Conservation (phyloP, 64 coral and sea anemone species). For the Orbicella faveolata region DNA sequence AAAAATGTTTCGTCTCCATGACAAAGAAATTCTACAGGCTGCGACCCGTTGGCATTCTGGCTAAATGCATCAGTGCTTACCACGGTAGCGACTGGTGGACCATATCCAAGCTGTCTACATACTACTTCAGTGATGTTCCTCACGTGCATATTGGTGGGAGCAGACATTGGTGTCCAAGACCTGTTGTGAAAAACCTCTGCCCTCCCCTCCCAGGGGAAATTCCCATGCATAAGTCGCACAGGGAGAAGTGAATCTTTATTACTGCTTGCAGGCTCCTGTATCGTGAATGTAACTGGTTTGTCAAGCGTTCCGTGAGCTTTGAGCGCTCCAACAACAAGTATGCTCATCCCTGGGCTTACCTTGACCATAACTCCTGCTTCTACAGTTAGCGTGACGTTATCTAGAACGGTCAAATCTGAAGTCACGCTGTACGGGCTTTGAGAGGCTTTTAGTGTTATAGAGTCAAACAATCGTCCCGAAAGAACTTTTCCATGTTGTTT, state of each 20-base stretch:
- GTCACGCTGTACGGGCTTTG: constrained; percentile 63
- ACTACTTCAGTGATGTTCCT: constrained; percentile 2
- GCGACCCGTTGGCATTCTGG: neutral
- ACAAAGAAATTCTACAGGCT: constrained; percentile 31
- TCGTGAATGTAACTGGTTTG: constrained; percentile 53
- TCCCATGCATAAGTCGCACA: constrained; percentile 50
- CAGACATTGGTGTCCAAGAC: constrained; percentile 55
- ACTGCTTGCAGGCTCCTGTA: neutral
- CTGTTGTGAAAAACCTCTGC: constrained; percentile 44
- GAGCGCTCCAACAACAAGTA: constrained; percentile 73
- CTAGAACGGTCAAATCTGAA: constrained; percentile 64
- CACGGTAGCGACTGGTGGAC: neutral
- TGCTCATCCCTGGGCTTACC: constrained; percentile 50
- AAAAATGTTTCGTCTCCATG: constrained; percentile 66
- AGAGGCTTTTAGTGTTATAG: constrained; percentile 35
- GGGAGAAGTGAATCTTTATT: neutral
- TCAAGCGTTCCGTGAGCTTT: constrained; percentile 54
- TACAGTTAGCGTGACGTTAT: constrained; percentile 52
- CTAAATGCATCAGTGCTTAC: neutral
- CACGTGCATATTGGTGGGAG: neutral
- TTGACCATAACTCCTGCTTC: constrained; percentile 58
- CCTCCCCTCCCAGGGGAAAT: constrained; percentile 74
- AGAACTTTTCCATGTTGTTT: constrained; percentile 12
- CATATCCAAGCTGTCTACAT: constrained; percentile 73
- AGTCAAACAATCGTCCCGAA: constrained; percentile 59